These are phyloP conservation scores for Erpornis zantholeuca DNA, from an alignment of 2,113 vertebrate species.

Conservation along the genomic window DNA sequence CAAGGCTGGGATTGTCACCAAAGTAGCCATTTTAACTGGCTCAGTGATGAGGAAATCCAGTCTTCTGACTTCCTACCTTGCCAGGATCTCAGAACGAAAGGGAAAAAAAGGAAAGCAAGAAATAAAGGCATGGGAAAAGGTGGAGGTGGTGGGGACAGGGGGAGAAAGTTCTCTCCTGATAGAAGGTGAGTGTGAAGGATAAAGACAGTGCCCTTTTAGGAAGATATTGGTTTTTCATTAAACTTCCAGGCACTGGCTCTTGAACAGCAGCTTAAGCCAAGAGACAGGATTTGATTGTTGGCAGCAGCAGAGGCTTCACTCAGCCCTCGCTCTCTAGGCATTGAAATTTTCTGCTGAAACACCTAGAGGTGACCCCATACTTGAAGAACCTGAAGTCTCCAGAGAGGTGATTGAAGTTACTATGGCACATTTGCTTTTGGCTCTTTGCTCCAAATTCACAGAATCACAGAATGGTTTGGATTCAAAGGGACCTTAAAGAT, in stretches of 20 bases:
- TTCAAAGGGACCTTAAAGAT: not conserved
- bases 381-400: not conserved
- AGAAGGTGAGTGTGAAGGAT: not conserved
- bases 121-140: not conserved
- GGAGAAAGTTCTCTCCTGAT: not conserved
- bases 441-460: not conserved
- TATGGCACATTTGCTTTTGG: not conserved
- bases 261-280: not conserved
- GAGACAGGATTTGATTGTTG: not conserved
- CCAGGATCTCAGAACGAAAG: not conserved
- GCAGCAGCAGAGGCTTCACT: not conserved
- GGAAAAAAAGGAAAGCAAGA: not conserved
- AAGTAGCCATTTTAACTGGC: slow-evolving; percentile 12
- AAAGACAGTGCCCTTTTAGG: not conserved
- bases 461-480: not conserved
- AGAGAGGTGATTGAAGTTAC: not conserved
- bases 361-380: not conserved
- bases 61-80: not conserved
- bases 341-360: not conserved
- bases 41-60: not conserved
- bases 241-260: not conserved
- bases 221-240: not conserved
- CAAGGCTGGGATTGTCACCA: not conserved
- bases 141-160: fast-evolving
- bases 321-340: not conserved